These are phyloP conservation scores for Oncopodura yosiiana DNA, from an alignment of 1,140 invertebrate genomes.

Conservation along the genomic window DNA sequence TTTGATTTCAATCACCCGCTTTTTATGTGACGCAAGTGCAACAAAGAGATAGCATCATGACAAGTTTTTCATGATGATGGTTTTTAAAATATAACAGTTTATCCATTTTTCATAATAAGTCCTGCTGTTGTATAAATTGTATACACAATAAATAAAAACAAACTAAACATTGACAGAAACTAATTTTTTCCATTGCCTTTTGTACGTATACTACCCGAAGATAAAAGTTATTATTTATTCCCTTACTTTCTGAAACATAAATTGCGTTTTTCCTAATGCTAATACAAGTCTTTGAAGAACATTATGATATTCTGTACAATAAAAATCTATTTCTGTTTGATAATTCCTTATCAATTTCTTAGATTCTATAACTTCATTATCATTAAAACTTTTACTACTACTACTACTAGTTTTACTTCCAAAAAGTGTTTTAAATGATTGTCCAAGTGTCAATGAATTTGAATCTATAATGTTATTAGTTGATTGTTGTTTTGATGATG, in stretches of 20 bases:
- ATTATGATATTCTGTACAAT: constrained; percentile 14
- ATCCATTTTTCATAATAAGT: not conserved
- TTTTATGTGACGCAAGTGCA: no score
- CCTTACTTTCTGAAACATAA: not conserved
- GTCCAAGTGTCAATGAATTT: no score
- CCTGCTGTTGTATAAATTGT: not conserved
- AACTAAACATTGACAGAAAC: not conserved
- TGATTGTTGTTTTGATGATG: no score
- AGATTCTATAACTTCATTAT: no score
- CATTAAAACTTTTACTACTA: no score
- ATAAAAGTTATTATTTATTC: not conserved
- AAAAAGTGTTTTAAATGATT: no score
- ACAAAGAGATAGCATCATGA: not conserved
- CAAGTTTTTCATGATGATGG: not conserved
- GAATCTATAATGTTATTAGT: no score
- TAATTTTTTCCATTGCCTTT: not conserved
- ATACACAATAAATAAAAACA: not conserved
- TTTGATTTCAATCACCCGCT: no score
- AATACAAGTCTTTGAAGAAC: constrained; percentile 7
- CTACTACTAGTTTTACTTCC: no score
- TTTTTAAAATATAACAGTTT: not conserved
- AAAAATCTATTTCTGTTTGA: constrained; percentile 10
- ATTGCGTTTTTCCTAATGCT: not conserved
- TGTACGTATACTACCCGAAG: not conserved
- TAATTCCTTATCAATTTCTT: not conserved